These are phyloP conservation scores for Tuta absoluta DNA, from an alignment of 2,888 invertebrate genomes.

Conservation along the genomic window DNA sequence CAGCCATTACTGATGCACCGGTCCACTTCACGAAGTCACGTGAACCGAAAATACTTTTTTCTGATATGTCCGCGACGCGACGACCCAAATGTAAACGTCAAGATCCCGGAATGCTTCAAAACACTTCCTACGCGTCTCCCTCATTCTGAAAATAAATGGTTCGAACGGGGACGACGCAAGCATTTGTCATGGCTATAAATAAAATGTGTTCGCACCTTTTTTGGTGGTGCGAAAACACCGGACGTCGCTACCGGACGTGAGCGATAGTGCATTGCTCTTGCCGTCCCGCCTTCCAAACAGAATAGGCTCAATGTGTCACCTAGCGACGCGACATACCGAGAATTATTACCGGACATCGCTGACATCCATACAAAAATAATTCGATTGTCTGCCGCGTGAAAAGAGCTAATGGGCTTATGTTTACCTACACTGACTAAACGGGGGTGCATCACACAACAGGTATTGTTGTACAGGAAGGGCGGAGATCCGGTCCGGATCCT, in stretches of 20 bases:
- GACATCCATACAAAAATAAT: constrained; percentile 66
- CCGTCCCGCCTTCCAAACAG: constrained; percentile 45
- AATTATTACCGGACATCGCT: constrained; percentile 67
- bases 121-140: constrained; percentile 59
- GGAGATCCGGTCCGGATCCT: constrained; percentile 40
- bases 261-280: constrained; percentile 67
- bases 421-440: constrained; percentile 48
- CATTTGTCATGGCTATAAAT: constrained; percentile 76
- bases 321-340: constrained; percentile 45
- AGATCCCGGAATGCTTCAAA: constrained; percentile 43
- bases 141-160: constrained; percentile 69
- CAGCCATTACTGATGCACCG: constrained; percentile 36
- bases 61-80: not conserved
- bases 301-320: constrained; percentile 37
- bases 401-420: constrained; percentile 48
- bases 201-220: constrained; percentile 77
- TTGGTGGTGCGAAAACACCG: constrained; percentile 77
- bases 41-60: not conserved
- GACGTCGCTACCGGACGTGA: constrained; percentile 76
- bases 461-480: constrained; percentile 48
- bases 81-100: constrained; percentile 1
- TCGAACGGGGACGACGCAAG: constrained; percentile 57
- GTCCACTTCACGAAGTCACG: not conserved
- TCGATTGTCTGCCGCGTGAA: constrained; percentile 53
- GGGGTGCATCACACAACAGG: constrained; percentile 46